These are phyloP conservation scores for Drosophila phalerata DNA, from an alignment of 2,888 invertebrate species.

Conservation along the genomic window DNA sequence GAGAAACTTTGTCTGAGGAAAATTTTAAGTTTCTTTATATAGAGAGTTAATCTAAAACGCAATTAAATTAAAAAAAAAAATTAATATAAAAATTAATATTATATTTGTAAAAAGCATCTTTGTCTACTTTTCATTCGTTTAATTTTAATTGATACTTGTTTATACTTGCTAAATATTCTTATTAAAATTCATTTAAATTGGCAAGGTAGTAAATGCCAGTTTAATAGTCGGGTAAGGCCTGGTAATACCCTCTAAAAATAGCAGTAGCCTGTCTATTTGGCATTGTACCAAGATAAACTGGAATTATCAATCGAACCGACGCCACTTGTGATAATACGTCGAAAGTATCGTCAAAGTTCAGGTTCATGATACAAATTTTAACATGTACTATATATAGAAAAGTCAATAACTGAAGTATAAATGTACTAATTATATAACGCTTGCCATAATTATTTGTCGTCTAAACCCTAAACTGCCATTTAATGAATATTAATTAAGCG, in stretches of 20 bases:
- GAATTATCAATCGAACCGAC: not conserved
- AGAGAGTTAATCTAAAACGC: too few relatives aligned
- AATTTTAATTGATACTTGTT: not conserved
- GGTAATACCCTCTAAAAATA: not conserved
- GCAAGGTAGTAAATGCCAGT: not conserved
- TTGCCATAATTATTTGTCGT: conserved; percentile 5
- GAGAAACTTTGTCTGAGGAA: not conserved
- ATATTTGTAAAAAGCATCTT: not conserved
- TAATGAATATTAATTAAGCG: conserved; percentile 63
- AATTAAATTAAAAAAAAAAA: too few relatives aligned
- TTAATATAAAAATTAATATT: too few relatives aligned
- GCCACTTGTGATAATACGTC: not conserved
- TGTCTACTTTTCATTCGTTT: not conserved
- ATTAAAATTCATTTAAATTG: too few relatives aligned
- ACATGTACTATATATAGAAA: not conserved
- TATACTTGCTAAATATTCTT: too few relatives aligned
- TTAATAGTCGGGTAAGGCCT: not conserved
- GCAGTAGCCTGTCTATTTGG: not conserved
- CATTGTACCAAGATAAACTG: not conserved
- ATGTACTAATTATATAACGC: conserved; percentile 1
- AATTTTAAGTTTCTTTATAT: too few relatives aligned
- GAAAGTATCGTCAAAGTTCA: conserved; percentile 8
- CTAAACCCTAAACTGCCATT: conserved; percentile 50
- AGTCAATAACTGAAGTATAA: not conserved
- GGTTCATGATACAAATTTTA: conserved; percentile 1